Percentiles rank a stretch among this genome's conserved stretches.
Conservation (phyloP, 2,113 vertebrate genomes). For the sheep (Ovis aries) region DNA sequence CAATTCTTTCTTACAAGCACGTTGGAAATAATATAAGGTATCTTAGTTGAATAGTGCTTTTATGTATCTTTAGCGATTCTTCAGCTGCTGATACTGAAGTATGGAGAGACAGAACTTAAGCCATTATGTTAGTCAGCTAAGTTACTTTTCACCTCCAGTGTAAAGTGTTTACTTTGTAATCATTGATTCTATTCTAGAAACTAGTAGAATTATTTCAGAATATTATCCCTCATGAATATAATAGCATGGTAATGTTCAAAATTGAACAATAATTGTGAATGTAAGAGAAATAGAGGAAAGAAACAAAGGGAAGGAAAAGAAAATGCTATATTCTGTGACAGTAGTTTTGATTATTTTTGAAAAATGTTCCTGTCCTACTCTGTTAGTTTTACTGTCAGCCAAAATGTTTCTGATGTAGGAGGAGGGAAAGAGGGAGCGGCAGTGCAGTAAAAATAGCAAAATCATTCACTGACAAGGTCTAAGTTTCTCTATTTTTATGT, state of each 20-base stretch:
- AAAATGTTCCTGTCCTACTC: not conserved
- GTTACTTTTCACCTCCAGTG: not conserved
- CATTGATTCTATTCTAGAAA: not conserved
- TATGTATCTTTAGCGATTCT: not conserved
- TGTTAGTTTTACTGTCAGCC: not conserved
- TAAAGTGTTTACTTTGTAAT: not conserved
- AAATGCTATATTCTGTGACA: not conserved
- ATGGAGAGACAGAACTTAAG: not conserved
- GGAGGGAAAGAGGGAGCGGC: not conserved
- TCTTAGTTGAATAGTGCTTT: not conserved
- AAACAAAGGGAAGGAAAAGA: not conserved
- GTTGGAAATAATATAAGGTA: not conserved
- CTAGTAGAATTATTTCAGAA: not conserved
- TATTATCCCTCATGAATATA: not conserved
- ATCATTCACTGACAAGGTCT: not conserved
- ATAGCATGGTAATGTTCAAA: not conserved
- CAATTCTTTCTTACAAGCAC: not conserved
- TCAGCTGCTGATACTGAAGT: not conserved
- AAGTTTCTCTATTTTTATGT: not conserved
- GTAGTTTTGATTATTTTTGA: not conserved
- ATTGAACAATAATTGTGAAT: not conserved
- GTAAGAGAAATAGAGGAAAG: not conserved
- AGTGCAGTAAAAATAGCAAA: not conserved
- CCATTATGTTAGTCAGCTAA: not conserved
- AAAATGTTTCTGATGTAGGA: not conserved